Evolutionary conservation across 2,797 vertebrate species (phyloP).

Genomic region (Gambusia yucatana): DNA sequence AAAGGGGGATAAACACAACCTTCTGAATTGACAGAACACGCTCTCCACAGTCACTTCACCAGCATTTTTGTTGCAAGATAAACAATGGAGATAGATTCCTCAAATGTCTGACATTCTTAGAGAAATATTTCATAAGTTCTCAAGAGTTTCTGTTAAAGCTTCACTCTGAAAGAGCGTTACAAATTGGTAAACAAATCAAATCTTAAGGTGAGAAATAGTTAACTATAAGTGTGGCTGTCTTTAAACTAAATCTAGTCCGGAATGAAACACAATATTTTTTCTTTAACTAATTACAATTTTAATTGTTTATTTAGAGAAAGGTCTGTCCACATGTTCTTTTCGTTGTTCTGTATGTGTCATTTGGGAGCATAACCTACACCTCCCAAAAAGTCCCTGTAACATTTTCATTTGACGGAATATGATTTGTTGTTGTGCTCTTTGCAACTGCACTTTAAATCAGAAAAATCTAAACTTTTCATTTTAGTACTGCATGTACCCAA

Average conservation of each 20-base stretch:
- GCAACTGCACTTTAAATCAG: not conserved
- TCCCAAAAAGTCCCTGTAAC: not conserved
- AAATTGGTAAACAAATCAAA: not conserved
- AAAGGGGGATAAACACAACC: not conserved
- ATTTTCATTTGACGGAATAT: not conserved
- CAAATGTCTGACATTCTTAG: not conserved
- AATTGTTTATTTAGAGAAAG: no score
- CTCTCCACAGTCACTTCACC: not conserved
- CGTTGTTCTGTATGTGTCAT: no score
- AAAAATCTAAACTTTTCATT: not conserved
- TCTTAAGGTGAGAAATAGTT: not conserved
- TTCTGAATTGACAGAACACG: not conserved
- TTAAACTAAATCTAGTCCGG: not conserved
- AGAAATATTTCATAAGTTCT: not conserved
- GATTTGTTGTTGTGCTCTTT: not conserved
- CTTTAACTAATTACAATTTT: no score
- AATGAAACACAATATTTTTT: not conserved
- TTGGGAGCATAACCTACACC: not conserved
- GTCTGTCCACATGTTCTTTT: no score
- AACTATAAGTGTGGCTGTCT: not conserved
- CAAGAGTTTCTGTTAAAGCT: not conserved
- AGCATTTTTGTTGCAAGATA: not conserved
- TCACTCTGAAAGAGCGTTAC: not conserved
- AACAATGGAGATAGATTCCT: not conserved
- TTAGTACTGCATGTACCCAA: not conserved